Conservation (phyloP, 2,888 invertebrate genomes). For the Podabrus alpinus region DNA sequence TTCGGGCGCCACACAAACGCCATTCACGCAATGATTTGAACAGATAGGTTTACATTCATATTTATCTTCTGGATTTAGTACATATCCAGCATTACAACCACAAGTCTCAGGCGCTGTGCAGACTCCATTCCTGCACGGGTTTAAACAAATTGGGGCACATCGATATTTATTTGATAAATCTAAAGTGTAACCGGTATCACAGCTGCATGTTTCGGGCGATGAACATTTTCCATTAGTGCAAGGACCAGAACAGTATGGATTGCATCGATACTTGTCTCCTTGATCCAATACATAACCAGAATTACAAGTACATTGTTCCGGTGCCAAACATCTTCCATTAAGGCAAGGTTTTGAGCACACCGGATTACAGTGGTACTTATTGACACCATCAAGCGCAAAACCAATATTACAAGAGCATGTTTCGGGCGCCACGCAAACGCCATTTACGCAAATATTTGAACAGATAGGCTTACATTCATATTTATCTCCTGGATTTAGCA, state of each 20-base stretch:
- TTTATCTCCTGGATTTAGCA: background rate
- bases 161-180: slow-evolving; percentile 31
- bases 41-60: slow-evolving; percentile 34
- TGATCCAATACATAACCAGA: slow-evolving; percentile 58
- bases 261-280: slow-evolving; percentile 40
- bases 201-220: slow-evolving; percentile 44
- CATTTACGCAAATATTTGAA: slow-evolving; percentile 43
- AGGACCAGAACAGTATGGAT: slow-evolving; percentile 31
- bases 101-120: slow-evolving; percentile 40
- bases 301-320: slow-evolving; percentile 55
- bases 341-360: slow-evolving; percentile 47
- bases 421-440: slow-evolving; percentile 49
- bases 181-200: slow-evolving; percentile 32
- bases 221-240: slow-evolving; percentile 40
- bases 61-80: background rate
- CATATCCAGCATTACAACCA: slow-evolving; percentile 12
- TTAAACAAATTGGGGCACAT: slow-evolving; percentile 22
- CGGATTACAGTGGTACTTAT: slow-evolving; percentile 30
- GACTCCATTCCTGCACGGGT: slow-evolving; percentile 16
- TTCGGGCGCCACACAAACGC: slow-evolving; percentile 42
- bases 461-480: background rate
- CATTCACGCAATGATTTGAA: slow-evolving; percentile 33
- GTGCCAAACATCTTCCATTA: slow-evolving; percentile 51
- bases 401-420: slow-evolving; percentile 59
- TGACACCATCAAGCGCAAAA: slow-evolving; percentile 37